Percentiles rank a stretch among this genome's conserved stretches.
Conservation (phyloP, 2,113 vertebrate species). For the Arenaria interpres region DNA sequence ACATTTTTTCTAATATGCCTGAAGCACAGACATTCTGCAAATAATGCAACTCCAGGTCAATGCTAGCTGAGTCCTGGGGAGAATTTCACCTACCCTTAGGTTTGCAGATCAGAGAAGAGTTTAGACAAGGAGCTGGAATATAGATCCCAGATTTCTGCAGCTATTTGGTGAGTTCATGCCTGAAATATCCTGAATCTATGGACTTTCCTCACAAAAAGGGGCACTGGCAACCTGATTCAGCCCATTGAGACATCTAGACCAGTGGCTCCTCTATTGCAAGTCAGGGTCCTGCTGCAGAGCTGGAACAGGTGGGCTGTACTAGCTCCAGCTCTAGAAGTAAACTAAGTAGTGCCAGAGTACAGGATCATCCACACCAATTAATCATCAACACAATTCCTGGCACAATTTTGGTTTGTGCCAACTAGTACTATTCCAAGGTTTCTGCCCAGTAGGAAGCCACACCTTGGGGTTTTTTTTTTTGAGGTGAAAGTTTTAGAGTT, state of each 20-base stretch:
- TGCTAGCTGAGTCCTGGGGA: not conserved
- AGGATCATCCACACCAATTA: not conserved
- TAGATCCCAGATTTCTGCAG: not conserved
- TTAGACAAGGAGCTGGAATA: not conserved
- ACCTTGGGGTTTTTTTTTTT: not conserved
- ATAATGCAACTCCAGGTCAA: not conserved
- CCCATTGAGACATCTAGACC: not conserved
- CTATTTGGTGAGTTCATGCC: not conserved
- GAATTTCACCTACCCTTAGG: not conserved
- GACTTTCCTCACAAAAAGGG: not conserved
- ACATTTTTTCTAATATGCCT: slow-evolving; percentile 43
- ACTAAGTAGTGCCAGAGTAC: not conserved
- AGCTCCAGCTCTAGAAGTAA: not conserved
- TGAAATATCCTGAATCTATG: not conserved
- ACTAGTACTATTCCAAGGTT: not conserved
- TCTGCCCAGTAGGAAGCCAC: not conserved
- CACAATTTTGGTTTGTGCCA: not conserved
- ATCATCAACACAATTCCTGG: not conserved
- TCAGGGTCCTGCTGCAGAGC: not conserved
- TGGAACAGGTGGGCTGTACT: not conserved
- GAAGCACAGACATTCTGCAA: slow-evolving; percentile 27
- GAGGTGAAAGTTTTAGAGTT: not conserved
- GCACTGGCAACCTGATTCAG: not conserved
- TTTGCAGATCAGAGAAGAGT: not conserved
- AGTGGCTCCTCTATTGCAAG: not conserved